Conservation (phyloP, 1,140 invertebrate genomes). For the Neodiprion lecontei region DNA sequence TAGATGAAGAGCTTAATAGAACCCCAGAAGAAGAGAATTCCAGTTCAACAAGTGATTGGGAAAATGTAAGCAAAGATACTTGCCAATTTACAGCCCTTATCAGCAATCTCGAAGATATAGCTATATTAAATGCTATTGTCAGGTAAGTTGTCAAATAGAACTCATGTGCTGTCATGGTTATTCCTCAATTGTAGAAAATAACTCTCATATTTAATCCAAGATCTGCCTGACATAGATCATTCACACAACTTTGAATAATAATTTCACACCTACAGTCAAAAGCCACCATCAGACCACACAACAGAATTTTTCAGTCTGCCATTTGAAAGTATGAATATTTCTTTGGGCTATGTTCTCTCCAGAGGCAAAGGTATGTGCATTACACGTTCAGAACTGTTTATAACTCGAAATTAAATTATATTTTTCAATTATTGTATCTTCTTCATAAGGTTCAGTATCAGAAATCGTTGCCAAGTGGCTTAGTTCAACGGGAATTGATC, state of each 20-base stretch:
- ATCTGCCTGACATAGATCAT: too few relatives aligned
- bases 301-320: constrained; percentile 60
- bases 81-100: constrained; percentile 86
- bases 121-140: constrained; percentile 75
- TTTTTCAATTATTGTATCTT: constrained; percentile 22
- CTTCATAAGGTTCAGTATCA: constrained; percentile 72
- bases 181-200: constrained; percentile 13
- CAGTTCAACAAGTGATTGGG: constrained; percentile 71
- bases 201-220: too few relatives aligned
- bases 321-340: constrained; percentile 70
- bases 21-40: constrained; percentile 60
- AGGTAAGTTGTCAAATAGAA: constrained; percentile 61
- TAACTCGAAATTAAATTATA: constrained; percentile 18
- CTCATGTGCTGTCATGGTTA: constrained; percentile 45
- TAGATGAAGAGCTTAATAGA: constrained; percentile 26
- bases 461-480: constrained; percentile 86
- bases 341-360: constrained; percentile 75
- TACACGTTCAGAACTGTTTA: constrained; percentile 10
- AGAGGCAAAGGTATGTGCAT: constrained; percentile 74
- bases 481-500: constrained; percentile 72
- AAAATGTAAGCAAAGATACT: constrained; percentile 83
- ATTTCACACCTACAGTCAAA: constrained; percentile 44
- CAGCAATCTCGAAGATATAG: constrained; percentile 88
- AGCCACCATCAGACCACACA: constrained; percentile 40
- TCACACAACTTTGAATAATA: too few relatives aligned